Evolutionary conservation across 1,140 invertebrate genomes (phyloP).

Genomic region (Arctopsyche grandis): DNA sequence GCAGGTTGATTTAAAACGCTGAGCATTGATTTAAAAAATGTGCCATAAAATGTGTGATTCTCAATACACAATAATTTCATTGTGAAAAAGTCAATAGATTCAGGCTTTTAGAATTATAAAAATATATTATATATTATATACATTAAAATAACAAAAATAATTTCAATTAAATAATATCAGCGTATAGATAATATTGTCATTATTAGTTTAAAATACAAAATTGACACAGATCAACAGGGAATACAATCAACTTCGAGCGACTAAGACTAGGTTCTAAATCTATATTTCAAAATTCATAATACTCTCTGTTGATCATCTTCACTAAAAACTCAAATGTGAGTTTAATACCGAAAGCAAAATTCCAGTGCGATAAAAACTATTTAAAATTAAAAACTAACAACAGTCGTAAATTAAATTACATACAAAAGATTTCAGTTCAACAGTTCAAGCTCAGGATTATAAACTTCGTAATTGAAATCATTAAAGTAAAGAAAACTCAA

Average conservation of each 20-base stretch:
- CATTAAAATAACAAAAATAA: neutral
- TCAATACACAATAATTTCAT: neutral
- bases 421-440: neutral
- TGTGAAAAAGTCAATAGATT: neutral
- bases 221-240: too few relatives aligned
- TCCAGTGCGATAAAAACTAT: neutral
- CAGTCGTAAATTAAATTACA: neutral
- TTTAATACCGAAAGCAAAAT: neutral
- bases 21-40: neutral
- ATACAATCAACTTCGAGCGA: too few relatives aligned
- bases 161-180: neutral
- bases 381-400: neutral
- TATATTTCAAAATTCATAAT: too few relatives aligned
- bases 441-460: constrained; percentile 61
- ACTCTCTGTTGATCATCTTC: too few relatives aligned
- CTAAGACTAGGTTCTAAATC: too few relatives aligned
- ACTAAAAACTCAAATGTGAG: neutral
- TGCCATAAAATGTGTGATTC: neutral
- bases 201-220: neutral
- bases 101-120: neutral
- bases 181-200: neutral
- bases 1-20: too few relatives aligned
- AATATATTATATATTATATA: neutral
- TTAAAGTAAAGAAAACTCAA: constrained; percentile 64
- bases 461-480: constrained; percentile 63